Evolutionary conservation across 2,113 vertebrate species (phyloP).

Genomic region (Hippocampus comes): DNA sequence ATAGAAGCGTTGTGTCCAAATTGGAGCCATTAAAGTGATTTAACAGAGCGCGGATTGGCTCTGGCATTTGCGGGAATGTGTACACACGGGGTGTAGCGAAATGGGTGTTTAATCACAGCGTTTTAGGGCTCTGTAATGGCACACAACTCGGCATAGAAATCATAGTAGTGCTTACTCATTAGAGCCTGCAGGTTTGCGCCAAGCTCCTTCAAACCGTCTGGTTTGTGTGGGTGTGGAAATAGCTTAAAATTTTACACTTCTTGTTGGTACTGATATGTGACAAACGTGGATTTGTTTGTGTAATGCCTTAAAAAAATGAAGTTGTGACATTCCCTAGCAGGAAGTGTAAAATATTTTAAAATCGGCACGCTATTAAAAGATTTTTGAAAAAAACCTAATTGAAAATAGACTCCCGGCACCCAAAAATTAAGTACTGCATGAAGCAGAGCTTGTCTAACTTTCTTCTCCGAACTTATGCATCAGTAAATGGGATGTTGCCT

Average conservation of each 20-base stretch:
- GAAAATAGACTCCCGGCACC: not conserved
- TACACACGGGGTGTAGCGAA: constrained; percentile 75
- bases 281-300: not conserved
- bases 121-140: constrained; percentile 73
- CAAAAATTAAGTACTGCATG: not conserved
- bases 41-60: constrained; percentile 77
- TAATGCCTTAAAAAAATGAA: not conserved
- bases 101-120: constrained; percentile 74
- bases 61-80: constrained; percentile 80
- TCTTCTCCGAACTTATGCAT: not conserved
- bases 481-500: not conserved
- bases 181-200: constrained; percentile 38
- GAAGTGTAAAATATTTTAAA: no score
- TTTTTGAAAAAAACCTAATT: no score
- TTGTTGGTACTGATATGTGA: constrained; percentile 11
- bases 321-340: no score
- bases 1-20: constrained; percentile 80
- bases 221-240: constrained; percentile 27
- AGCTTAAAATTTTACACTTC: constrained; percentile 18
- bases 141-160: constrained; percentile 57
- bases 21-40: constrained; percentile 83
- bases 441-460: not conserved
- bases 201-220: constrained; percentile 13
- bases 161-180: constrained; percentile 63
- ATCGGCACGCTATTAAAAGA: no score